Conservation (phyloP, 2,113 vertebrate species). For the Pygoscelis antarcticus region DNA sequence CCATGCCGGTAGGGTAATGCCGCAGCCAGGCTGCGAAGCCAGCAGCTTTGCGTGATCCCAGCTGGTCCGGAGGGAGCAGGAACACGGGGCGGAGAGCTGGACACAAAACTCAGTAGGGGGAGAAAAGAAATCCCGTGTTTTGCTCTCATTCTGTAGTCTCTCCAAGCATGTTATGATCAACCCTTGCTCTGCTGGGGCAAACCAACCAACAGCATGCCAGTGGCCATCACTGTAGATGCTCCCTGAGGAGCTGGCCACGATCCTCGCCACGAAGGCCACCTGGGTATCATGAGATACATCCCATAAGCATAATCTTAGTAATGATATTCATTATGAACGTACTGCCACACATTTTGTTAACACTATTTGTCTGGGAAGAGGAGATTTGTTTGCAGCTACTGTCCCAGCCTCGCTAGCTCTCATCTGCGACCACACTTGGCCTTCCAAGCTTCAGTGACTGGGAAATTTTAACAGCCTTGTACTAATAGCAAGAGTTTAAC, state of each 20-base stretch:
- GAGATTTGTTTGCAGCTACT: background rate
- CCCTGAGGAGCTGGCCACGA: fast-evolving
- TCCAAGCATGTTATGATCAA: background rate
- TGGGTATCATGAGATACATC: too few species aligned
- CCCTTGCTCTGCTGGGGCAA: background rate
- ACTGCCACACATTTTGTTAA: background rate
- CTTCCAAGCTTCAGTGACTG: background rate
- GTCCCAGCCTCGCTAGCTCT: background rate
- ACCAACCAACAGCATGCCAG: background rate
- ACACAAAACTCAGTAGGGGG: background rate
- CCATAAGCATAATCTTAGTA: background rate
- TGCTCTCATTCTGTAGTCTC: background rate
- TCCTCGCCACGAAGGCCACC: background rate
- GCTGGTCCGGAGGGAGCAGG: background rate
- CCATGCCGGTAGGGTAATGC: fast-evolving
- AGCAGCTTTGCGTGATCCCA: background rate
- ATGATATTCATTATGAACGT: background rate
- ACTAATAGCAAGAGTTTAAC: background rate
- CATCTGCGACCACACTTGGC: background rate
- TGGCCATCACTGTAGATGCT: background rate
- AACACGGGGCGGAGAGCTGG: fast-evolving
- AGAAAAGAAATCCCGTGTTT: background rate
- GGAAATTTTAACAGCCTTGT: background rate
- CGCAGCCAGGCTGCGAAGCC: fast-evolving
- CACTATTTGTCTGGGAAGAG: background rate